These are phyloP conservation scores for Malurus cyaneus DNA, from an alignment of 2,113 vertebrate genomes.

Conservation along the genomic window DNA sequence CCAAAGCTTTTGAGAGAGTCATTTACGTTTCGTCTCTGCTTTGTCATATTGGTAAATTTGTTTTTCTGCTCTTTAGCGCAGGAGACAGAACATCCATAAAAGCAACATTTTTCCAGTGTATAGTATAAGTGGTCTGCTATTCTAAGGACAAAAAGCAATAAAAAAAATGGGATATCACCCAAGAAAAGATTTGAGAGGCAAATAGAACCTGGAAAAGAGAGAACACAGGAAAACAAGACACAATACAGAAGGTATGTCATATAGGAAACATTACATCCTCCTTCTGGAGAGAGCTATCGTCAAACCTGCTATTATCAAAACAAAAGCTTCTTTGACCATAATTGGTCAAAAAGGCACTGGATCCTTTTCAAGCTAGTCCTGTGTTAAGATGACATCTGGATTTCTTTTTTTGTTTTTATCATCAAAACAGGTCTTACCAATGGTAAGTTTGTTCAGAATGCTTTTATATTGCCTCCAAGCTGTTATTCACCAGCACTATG, in stretches of 20 bases:
- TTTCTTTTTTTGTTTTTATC: neutral
- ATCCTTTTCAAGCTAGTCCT: neutral
- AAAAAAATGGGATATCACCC: neutral
- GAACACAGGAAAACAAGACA: constrained; percentile 35
- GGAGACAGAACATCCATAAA: neutral
- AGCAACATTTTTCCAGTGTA: neutral
- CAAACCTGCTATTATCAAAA: constrained; percentile 34
- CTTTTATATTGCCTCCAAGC: neutral
- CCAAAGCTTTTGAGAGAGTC: neutral
- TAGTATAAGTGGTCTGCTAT: neutral
- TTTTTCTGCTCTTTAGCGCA: constrained; percentile 1
- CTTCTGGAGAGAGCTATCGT: constrained; percentile 17
- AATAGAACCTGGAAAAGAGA: constrained; percentile 19
- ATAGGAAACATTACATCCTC: constrained; percentile 49
- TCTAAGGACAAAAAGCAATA: constrained; percentile 19
- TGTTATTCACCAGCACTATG: neutral
- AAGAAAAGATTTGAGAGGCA: constrained; percentile 10
- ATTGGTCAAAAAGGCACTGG: constrained; percentile 28
- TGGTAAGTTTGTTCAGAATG: neutral
- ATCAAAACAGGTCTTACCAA: neutral
- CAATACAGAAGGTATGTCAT: constrained; percentile 20
- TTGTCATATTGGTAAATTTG: neutral
- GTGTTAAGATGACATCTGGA: neutral
- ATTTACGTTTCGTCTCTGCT: neutral
- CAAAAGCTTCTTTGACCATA: constrained; percentile 55